A percentile compares a stretch with the other conserved stretches of the same genome.
Evolutionary conservation across 30 jellyfish, hydroid and myxozoan genomes (phyloP).

Genomic region (Morbakka virulenta): DNA sequence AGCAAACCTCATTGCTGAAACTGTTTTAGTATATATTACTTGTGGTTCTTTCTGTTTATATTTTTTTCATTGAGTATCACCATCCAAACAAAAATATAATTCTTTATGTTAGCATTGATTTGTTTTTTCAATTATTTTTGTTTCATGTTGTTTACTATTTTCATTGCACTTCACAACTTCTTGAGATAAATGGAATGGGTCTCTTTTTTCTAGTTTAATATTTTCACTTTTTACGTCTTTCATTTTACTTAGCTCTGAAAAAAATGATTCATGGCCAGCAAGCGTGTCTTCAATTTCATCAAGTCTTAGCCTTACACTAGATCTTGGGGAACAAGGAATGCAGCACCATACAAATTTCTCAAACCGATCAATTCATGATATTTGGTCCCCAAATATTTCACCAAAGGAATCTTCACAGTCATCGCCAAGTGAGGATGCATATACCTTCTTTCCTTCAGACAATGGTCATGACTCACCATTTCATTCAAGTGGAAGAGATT

Average conservation of each 20-base stretch:
- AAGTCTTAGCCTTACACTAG: conserved; percentile 68
- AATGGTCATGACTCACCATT: conserved; percentile 49
- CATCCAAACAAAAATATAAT: too few relatives aligned
- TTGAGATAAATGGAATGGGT: too few relatives aligned
- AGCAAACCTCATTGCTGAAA: too few relatives aligned
- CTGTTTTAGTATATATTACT: too few relatives aligned
- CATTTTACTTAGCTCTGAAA: conserved; percentile 59
- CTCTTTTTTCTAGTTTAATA: too few relatives aligned
- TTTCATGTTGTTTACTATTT: too few relatives aligned
- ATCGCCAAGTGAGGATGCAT: conserved; percentile 90
- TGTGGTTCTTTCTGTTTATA: too few relatives aligned
- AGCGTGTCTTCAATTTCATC: conserved; percentile 60
- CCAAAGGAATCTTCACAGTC: conserved; percentile 86
- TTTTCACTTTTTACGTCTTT: too few relatives aligned
- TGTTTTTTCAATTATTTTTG: too few relatives aligned
- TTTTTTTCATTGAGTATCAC: too few relatives aligned
- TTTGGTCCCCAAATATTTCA: conserved; percentile 99
- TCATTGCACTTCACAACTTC: too few relatives aligned
- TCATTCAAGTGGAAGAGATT: background rate
- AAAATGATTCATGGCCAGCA: conserved; percentile 77
- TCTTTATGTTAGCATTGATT: too few relatives aligned
- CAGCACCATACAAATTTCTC: conserved; percentile 38
- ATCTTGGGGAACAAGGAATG: conserved; percentile 50
- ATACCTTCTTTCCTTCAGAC: conserved; percentile 61
- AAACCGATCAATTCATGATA: conserved; percentile 84